Conservation (phyloP, 2,888 invertebrate genomes). For the Hemistola chrysoprasaria region DNA sequence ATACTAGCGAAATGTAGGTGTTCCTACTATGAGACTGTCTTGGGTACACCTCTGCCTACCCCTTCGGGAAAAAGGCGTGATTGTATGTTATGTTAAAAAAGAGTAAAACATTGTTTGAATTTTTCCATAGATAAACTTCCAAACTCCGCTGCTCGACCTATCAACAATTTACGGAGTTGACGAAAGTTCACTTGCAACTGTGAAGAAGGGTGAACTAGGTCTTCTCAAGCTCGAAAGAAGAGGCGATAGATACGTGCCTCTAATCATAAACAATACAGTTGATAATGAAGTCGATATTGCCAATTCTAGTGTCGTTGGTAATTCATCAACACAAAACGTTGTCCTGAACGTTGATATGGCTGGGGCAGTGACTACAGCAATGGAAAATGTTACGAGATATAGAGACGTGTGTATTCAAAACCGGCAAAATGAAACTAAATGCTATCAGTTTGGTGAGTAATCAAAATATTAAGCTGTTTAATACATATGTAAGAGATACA, state of each 20-base stretch:
- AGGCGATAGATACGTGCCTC: constrained; percentile 45
- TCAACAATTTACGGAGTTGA: constrained; percentile 63
- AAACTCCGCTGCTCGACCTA: constrained; percentile 61
- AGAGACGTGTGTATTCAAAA: constrained; percentile 47
- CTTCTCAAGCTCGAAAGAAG: constrained; percentile 51
- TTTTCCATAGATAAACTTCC: constrained; percentile 54
- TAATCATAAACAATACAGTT: constrained; percentile 24
- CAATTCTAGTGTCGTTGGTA: constrained; percentile 10
- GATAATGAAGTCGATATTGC: neutral
- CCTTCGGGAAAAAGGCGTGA: too few species aligned
- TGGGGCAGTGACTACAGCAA: constrained; percentile 6
- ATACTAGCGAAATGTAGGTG: too few species aligned
- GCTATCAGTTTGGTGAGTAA: constrained; percentile 59
- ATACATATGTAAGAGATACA: too few species aligned
- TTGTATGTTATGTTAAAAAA: neutral
- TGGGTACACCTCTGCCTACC: too few species aligned
- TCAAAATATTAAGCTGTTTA: constrained; percentile 1
- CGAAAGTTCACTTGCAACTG: constrained; percentile 40
- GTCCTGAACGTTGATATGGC: constrained; percentile 8
- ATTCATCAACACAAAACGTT: constrained; percentile 14
- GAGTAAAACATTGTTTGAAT: constrained; percentile 1
- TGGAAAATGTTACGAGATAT: constrained; percentile 21
- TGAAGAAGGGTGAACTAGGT: constrained; percentile 50
- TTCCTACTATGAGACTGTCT: too few species aligned
- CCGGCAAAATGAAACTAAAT: constrained; percentile 42